A percentile compares a stretch with the other conserved stretches of the same genome.
Conservation (phyloP, 2,113 vertebrate species). For the Psilopogon haemacephalus region DNA sequence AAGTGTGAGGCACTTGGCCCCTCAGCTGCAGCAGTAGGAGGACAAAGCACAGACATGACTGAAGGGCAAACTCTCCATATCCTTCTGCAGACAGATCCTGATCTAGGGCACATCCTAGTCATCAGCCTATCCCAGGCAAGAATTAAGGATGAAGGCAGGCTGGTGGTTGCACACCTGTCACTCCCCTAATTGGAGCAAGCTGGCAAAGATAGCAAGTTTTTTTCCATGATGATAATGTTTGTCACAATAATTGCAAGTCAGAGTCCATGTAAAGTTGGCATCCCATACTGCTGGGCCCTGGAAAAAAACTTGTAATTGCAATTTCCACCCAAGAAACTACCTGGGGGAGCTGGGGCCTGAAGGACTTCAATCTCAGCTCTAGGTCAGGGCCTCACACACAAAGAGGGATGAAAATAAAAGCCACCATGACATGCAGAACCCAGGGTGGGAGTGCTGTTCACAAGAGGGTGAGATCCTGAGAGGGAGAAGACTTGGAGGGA, state of each 20-base stretch:
- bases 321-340: neutral
- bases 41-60: neutral
- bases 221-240: neutral
- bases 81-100: neutral
- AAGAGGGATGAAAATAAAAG: neutral
- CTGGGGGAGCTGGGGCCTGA: neutral
- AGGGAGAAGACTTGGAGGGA: neutral
- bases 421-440: neutral
- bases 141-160: neutral
- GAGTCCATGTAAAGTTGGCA: fast-evolving
- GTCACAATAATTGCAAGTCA: neutral
- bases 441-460: neutral
- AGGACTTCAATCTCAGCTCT: neutral
- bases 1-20: neutral
- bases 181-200: neutral
- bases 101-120: neutral
- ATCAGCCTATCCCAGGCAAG: neutral
- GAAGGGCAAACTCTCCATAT: neutral
- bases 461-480: neutral
- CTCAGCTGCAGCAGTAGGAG: neutral
- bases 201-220: neutral
- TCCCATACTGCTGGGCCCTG: neutral
- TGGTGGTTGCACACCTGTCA: neutral
- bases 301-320: neutral
- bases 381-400: neutral